Evolutionary conservation across 1,140 invertebrate genomes (phyloP).

Genomic region (Scaptomyza pallida): DNA sequence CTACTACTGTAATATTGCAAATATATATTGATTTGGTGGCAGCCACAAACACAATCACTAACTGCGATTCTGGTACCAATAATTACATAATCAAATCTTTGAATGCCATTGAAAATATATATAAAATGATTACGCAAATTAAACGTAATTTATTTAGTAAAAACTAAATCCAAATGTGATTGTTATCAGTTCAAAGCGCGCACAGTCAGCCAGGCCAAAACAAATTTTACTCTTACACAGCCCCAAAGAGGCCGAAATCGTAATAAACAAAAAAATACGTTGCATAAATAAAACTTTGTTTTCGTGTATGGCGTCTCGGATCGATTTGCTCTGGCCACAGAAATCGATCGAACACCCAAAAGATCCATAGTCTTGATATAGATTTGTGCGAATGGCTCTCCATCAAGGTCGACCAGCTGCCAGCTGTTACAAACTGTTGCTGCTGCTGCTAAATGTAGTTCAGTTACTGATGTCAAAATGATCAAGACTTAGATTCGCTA

Average conservation of each 20-base stretch:
- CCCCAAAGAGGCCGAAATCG: constrained; percentile 43
- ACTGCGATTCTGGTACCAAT: constrained; percentile 1
- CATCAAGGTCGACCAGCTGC: constrained; percentile 69
- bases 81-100: constrained; percentile 62
- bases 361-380: constrained; percentile 65
- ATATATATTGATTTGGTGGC: constrained; percentile 13
- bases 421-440: constrained; percentile 1
- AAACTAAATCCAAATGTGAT: constrained; percentile 61
- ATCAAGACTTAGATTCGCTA: constrained; percentile 25
- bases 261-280: too few relatives aligned
- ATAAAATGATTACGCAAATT: constrained; percentile 76
- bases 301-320: constrained; percentile 50
- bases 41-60: constrained; percentile 6
- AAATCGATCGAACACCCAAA: constrained; percentile 58
- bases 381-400: constrained; percentile 39
- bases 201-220: constrained; percentile 49
- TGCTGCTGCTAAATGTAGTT: constrained; percentile 53
- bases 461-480: constrained; percentile 7
- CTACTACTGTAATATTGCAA: constrained; percentile 5
- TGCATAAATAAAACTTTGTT: constrained; percentile 72
- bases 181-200: constrained; percentile 62
- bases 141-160: constrained; percentile 79
- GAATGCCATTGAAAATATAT: constrained; percentile 71
- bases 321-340: constrained; percentile 66
- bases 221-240: constrained; percentile 69